Evolutionary conservation across 2,888 invertebrate genomes (phyloP).

Genomic region (Rhingia campestris): DNA sequence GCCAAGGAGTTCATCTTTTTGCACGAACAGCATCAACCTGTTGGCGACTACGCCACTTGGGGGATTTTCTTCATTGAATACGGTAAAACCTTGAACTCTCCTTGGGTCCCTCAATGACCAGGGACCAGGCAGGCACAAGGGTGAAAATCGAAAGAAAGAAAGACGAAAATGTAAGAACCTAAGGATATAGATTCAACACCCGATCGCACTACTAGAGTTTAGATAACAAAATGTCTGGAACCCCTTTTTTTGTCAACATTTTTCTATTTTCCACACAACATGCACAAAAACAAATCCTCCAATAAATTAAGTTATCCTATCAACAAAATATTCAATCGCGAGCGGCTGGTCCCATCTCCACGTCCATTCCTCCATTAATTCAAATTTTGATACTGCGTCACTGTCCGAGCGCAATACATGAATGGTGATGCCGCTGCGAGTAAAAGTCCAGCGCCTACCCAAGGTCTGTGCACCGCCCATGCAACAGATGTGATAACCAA

Average conservation of each 20-base stretch:
- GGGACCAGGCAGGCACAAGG: too few species aligned
- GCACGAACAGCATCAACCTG: too few species aligned
- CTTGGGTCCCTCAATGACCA: too few species aligned
- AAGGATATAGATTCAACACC: not conserved
- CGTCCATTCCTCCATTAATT: constrained; percentile 56
- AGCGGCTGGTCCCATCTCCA: too few species aligned
- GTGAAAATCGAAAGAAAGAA: too few species aligned
- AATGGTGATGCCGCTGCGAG: constrained; percentile 84
- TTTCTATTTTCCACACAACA: constrained; percentile 1
- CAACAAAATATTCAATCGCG: not conserved
- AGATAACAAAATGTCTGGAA: too few species aligned
- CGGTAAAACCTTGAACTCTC: too few species aligned
- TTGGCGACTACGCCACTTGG: too few species aligned
- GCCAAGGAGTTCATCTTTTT: too few species aligned
- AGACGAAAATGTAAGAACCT: too few species aligned
- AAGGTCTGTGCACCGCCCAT: constrained; percentile 84
- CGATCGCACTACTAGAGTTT: not conserved
- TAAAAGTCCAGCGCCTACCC: constrained; percentile 84
- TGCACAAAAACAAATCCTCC: constrained; percentile 12
- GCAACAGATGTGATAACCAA: constrained; percentile 84
- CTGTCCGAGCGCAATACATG: constrained; percentile 83
- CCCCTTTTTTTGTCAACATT: not conserved
- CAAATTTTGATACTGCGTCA: constrained; percentile 77
- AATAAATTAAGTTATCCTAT: constrained; percentile 10
- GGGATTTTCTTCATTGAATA: too few species aligned